Evolutionary conservation across 1,140 invertebrate species (phyloP), one percentile per base, ranked within the genome.

Genomic region (Cotesia vestalis): DNA sequence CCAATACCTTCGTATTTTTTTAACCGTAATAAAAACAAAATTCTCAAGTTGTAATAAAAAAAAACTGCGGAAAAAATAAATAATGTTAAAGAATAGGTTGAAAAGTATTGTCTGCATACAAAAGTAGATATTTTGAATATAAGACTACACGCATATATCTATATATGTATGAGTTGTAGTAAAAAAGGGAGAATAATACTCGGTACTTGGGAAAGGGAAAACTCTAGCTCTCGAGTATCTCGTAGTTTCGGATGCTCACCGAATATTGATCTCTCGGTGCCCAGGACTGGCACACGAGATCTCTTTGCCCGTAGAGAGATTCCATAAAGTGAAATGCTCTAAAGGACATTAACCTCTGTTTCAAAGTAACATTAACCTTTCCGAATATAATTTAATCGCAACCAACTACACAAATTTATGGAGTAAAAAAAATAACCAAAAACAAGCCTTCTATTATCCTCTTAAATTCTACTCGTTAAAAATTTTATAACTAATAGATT

Each of bases 241-340:
- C 46, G 9, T 36, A 66, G 63, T 66, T 66, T 66, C 38, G 63
- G 63, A 46, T n/a, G 35, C 35, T 38, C 63, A 14, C 63, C 6
- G 46, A 66, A 66, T 66, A 66, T 66, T 66, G 63, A 66, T 66
- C 40, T 66, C 35, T 40, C 12, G 11, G 38, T 46, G 38, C 38
- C n/a, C 46, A 66, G 38, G 46, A 46, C 38, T 52, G 46, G 38
- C 46, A 46, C 46, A 66, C 63, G 17, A 12, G 38, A 20, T 51
- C 63, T 38, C 12, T 66, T 66, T 66, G 46, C 63, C 63, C 63
- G 63, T 27, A 27, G 27, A 38, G 38, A 51, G 46, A 11, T 66
- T 51, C 34, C 5, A 27, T 61, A 34, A 5, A 27, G 9, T 34
- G 34, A 17, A 57, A 57, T 57, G 6, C 20, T 57, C 5, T 12